A percentile compares a stretch with the other conserved stretches of the same genome.
These are phyloP conservation scores for Drosophila serrata DNA, from an alignment of 1,140 invertebrate genomes.

Conservation along the genomic window DNA sequence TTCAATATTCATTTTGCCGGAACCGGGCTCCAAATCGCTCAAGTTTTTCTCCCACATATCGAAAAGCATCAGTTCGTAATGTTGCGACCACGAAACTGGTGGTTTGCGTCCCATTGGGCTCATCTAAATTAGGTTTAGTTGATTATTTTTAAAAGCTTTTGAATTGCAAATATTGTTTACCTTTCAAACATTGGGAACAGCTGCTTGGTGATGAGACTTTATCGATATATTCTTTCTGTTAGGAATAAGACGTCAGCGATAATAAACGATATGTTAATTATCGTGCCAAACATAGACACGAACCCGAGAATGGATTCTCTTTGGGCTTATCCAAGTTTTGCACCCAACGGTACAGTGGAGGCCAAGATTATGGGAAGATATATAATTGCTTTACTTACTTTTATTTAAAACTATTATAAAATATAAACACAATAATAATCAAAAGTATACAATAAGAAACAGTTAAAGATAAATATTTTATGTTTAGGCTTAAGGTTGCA, in stretches of 20 bases:
- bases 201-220: not conserved
- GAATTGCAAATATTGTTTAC: not conserved
- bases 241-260: too few species aligned
- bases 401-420: too few species aligned
- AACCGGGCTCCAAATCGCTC: not conserved
- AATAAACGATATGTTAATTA: too few species aligned
- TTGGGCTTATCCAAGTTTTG: not conserved
- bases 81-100: not conserved
- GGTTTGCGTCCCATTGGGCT: not conserved
- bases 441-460: too few species aligned
- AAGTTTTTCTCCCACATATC: constrained; percentile 1
- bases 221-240: too few species aligned
- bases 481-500: too few species aligned
- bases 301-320: not conserved
- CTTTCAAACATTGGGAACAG: not conserved
- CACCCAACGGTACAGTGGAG: not conserved
- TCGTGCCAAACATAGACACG: not conserved
- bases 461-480: too few species aligned
- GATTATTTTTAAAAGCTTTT: too few species aligned
- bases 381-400: too few species aligned
- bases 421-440: too few species aligned
- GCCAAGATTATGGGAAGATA: not conserved
- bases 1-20: not conserved
- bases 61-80: not conserved
- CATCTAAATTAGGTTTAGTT: not conserved